Base-by-base conservation (phyloP, 2,888 invertebrate genomes). In the Eustalomyia histrio region DNA sequence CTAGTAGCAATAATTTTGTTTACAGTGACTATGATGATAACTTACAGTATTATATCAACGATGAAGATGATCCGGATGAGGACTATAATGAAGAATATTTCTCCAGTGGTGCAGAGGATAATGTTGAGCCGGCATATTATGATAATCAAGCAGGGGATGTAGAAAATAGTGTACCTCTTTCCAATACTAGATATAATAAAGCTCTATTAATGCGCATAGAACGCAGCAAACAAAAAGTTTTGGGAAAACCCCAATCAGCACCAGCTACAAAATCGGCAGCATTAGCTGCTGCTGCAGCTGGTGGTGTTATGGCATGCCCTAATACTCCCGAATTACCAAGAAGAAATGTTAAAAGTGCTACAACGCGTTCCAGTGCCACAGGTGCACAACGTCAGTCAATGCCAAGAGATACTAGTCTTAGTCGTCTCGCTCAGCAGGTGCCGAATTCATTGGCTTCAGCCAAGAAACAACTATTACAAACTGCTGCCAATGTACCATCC, bases 151-250 rank as follows among this genome's bases (percentile, higher is more conserved):
- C 57, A 18, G 74, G 74, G 39, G 60, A 67, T 7, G 88, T 84
- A 75, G 88, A 84, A 12, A 76, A 79, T 65, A 74, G 65, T 39
- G 82, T 82, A 29, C 90, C 90, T 67, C 85, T 92, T 76, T 91
- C 92, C 53, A 92, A 92, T 83, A 93, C 93, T 87, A 93, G 92
- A 76, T 94, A 94, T 85, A 97, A 97, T 88, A 92, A 95, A 83
- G 94, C 95, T n/a, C 92, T 94, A 79, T 92, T 94, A 87, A 91
- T 95, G 91, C 91, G 95, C 57, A 90, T 91, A 69, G 91, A 91
- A 72, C 86, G 90, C 8, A 91, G 90, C 83, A 91, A 90, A 58
- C 90, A 90, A 79, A 88, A 88, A 55, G 90, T 88, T 0, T 85
- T 87, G 14, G 87, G 85, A 6, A 80, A 65, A 39, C 85, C 83